A percentile compares a stretch with the other conserved stretches of the same genome.
phyloP scores from a whole-genome alignment of 2,888 invertebrate species.

The Ypsolopha scabrella region DNA sequence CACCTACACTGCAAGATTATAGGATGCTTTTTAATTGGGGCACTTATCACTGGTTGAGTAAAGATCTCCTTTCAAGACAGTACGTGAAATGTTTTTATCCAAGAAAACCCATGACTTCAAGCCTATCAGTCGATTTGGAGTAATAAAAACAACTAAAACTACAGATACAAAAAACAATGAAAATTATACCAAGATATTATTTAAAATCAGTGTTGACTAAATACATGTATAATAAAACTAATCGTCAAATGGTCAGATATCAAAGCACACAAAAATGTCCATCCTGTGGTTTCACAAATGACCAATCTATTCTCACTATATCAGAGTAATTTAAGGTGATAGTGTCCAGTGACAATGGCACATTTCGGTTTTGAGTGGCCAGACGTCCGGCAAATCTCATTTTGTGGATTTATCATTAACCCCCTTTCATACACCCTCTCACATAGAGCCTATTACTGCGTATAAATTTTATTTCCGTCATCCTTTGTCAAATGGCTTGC shows the following conservation, averaged over 20 bases:
- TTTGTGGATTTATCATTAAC: slow-evolving; percentile 71
- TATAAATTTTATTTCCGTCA: slow-evolving; percentile 62
- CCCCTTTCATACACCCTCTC: slow-evolving; percentile 64
- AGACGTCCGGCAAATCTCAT: slow-evolving; percentile 68
- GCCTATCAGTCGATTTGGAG: too few species aligned
- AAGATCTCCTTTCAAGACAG: too few species aligned
- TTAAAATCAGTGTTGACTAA: too few species aligned
- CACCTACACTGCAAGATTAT: not conserved
- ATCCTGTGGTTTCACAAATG: slow-evolving; percentile 12
- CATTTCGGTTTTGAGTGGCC: slow-evolving; percentile 60
- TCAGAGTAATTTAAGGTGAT: slow-evolving; percentile 60
- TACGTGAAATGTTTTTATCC: too few species aligned
- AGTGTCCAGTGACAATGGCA: slow-evolving; percentile 60
- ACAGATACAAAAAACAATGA: too few species aligned
- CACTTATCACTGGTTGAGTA: not conserved
- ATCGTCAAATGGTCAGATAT: too few species aligned
- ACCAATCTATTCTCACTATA: slow-evolving; percentile 41
- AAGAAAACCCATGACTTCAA: too few species aligned
- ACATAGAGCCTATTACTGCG: slow-evolving; percentile 59
- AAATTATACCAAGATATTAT: too few species aligned
- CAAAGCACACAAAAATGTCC: too few species aligned
- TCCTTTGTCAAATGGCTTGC: slow-evolving; percentile 40
- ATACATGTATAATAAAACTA: too few species aligned
- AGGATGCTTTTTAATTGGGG: slow-evolving; percentile 11
- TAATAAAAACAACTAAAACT: too few species aligned